phyloP scores from a whole-genome alignment of 2,113 vertebrate genomes.

The Gasterosteus aculeatus region DNA sequence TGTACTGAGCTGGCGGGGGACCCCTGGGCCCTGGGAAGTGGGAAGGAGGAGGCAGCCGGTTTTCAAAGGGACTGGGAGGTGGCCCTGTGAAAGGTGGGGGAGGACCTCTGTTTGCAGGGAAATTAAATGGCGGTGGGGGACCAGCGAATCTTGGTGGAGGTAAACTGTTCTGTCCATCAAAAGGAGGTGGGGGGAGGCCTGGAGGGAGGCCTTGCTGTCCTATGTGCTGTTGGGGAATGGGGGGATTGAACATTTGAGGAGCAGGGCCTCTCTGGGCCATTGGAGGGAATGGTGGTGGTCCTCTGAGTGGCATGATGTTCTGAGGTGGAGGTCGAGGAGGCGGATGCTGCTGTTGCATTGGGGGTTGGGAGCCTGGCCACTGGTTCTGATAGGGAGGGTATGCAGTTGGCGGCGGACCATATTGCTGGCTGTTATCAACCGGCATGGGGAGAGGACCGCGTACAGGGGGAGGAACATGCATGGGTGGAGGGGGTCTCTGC shows the following conservation, averaged over 20 bases:
- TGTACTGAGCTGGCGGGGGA: slow-evolving; percentile 82
- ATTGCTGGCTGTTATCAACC: slow-evolving; percentile 73
- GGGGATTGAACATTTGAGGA: slow-evolving; percentile 81
- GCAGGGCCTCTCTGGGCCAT: slow-evolving; percentile 74
- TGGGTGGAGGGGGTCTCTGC: slow-evolving; percentile 64
- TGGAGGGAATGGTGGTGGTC: slow-evolving; percentile 72
- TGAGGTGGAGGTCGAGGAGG: slow-evolving; percentile 77
- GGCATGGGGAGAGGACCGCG: slow-evolving; percentile 68
- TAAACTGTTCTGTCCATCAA: slow-evolving; percentile 84
- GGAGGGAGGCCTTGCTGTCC: slow-evolving; percentile 82
- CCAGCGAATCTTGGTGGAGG: slow-evolving; percentile 82
- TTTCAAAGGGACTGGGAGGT: slow-evolving; percentile 81
- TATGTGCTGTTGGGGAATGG: slow-evolving; percentile 82
- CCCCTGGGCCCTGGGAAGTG: slow-evolving; percentile 85
- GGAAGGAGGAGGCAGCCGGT: slow-evolving; percentile 82
- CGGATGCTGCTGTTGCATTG: slow-evolving; percentile 65
- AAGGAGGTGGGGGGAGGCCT: slow-evolving; percentile 76
- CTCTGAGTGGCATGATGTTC: slow-evolving; percentile 80
- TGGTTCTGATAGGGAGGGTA: slow-evolving; percentile 81
- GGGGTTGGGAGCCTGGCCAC: slow-evolving; percentile 70
- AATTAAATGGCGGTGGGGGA: slow-evolving; percentile 88
- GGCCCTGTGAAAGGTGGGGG: slow-evolving; percentile 75
- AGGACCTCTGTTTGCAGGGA: slow-evolving; percentile 86
- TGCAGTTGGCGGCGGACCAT: slow-evolving; percentile 60
- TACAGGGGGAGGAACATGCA: slow-evolving; percentile 66